phyloP scores from a whole-genome alignment of 2,113 vertebrate species.

The Micronycteris hirsuta region DNA sequence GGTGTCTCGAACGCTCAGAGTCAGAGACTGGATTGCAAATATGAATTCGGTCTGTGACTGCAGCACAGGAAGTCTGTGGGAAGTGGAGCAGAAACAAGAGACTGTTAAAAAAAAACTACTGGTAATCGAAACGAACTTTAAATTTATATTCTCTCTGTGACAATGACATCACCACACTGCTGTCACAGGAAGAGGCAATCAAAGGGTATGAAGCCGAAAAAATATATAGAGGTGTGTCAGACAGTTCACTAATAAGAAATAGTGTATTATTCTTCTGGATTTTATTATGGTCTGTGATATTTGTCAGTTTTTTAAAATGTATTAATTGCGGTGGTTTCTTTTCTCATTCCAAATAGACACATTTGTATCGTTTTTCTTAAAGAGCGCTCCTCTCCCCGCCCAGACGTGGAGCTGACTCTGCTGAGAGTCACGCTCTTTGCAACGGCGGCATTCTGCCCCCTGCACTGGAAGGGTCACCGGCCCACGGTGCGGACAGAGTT shows the following conservation, averaged over 20 bases:
- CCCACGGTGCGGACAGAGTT: background rate
- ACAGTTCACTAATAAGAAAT: background rate
- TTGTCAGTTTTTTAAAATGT: background rate
- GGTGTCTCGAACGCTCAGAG: rapidly evolving
- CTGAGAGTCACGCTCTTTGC: background rate
- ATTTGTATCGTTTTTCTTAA: background rate
- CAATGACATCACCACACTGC: background rate
- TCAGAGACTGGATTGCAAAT: background rate
- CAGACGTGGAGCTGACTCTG: background rate
- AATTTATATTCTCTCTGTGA: background rate
- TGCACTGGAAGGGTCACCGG: background rate
- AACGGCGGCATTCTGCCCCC: background rate
- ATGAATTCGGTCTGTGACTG: background rate
- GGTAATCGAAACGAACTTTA: background rate
- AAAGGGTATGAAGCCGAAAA: background rate
- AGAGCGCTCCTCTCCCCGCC: background rate
- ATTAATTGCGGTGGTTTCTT: background rate
- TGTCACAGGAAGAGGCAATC: background rate
- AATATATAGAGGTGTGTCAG: background rate
- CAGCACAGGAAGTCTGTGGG: background rate
- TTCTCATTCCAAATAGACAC: background rate
- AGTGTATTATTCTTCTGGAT: background rate
- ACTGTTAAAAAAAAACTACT: background rate
- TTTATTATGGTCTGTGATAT: background rate
- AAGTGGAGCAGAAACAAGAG: background rate